Evolutionary conservation across 1,140 invertebrate genomes (phyloP).

Genomic region (Trachymyrmex septentrionalis): DNA sequence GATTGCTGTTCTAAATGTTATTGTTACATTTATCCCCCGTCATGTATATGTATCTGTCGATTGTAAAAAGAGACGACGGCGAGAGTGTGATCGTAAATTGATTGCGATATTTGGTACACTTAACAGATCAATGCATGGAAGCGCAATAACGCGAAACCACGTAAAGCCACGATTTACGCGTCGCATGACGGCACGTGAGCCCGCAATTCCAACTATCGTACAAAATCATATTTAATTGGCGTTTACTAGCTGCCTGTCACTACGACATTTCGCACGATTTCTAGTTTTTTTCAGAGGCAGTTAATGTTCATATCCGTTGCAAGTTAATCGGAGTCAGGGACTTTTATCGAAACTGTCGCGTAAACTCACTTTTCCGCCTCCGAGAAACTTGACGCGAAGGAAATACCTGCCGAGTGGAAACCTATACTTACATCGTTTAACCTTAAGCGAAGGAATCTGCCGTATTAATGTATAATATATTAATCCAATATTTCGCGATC

Average conservation of each 20-base stretch:
- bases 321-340: constrained; percentile 58
- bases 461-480: not conserved
- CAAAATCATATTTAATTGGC: constrained; percentile 50
- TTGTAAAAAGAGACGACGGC: constrained; percentile 17
- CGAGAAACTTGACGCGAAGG: not conserved
- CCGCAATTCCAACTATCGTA: constrained; percentile 22
- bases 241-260: constrained; percentile 15
- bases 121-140: constrained; percentile 18
- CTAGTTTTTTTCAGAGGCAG: not conserved
- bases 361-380: constrained; percentile 35
- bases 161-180: constrained; percentile 31
- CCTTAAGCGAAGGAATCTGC: not conserved
- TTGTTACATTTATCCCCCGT: constrained; percentile 18
- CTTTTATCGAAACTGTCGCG: constrained; percentile 9
- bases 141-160: constrained; percentile 4
- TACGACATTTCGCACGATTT: constrained; percentile 15
- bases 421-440: not conserved
- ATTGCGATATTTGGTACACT: constrained; percentile 39
- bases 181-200: constrained; percentile 25
- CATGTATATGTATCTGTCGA: not conserved
- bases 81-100: constrained; percentile 27
- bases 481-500: not conserved
- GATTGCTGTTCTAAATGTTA: not conserved
- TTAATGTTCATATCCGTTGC: constrained; percentile 40
- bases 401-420: not conserved